These are phyloP conservation scores for Ploceus nigricollis DNA, from an alignment of 2,113 vertebrate genomes.

Conservation along the genomic window DNA sequence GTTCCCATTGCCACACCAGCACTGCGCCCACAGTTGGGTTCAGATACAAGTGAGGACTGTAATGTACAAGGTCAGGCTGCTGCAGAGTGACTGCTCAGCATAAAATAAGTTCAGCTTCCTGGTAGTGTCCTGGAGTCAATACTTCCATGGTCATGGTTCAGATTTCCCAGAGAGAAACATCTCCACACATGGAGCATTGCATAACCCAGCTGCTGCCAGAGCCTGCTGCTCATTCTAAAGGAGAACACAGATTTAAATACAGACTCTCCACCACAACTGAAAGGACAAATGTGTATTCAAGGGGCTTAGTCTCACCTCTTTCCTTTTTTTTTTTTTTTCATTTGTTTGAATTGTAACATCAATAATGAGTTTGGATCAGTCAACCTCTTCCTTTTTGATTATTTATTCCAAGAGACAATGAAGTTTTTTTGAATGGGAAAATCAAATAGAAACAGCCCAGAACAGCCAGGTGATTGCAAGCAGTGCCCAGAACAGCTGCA, in stretches of 20 bases:
- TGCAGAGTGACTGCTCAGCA: background rate
- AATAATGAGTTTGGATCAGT: background rate
- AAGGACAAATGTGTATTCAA: background rate
- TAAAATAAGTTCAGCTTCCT: background rate
- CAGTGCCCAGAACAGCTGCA: background rate
- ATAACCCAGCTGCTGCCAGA: background rate
- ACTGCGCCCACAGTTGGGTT: fast-evolving
- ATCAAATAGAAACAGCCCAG: background rate
- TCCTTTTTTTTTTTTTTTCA: background rate
- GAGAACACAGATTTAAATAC: background rate
- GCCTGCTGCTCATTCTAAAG: background rate
- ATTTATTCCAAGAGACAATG: background rate
- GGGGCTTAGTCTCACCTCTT: background rate
- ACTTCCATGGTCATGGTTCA: background rate
- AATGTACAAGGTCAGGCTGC: background rate
- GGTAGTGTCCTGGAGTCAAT: background rate
- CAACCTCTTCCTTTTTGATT: background rate
- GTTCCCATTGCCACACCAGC: background rate
- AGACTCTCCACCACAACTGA: background rate
- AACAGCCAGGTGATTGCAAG: background rate
- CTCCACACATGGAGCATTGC: background rate
- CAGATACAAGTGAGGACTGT: background rate
- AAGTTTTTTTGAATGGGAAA: background rate
- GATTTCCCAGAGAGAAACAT: background rate
- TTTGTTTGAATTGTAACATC: background rate